Percentiles rank a stretch among this genome's conserved stretches.
Conservation (phyloP, 2,888 invertebrate genomes). For the Polymixis lichenea region DNA sequence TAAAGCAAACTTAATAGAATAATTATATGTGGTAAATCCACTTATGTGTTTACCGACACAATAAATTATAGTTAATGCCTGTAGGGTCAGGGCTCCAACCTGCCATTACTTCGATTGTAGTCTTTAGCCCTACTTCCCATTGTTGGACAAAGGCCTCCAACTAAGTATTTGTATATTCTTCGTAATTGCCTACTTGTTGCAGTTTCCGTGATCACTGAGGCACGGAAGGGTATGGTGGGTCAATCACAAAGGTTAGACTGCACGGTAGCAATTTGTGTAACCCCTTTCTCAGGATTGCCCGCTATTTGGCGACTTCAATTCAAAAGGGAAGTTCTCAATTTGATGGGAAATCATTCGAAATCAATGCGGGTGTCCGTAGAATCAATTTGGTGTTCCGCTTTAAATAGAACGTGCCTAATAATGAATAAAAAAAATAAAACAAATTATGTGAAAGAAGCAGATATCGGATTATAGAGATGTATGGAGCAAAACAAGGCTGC, state of each 20-base stretch:
- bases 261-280: constrained; percentile 17
- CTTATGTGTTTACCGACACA: constrained; percentile 32
- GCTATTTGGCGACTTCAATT: constrained; percentile 2
- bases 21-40: constrained; percentile 37
- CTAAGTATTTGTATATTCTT: constrained; percentile 39
- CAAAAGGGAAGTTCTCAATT: constrained; percentile 36
- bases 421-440: background rate
- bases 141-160: constrained; percentile 50
- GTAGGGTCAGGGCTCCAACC: constrained; percentile 58
- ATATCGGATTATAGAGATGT: background rate
- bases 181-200: constrained; percentile 53
- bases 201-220: constrained; percentile 31
- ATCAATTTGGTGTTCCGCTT: background rate
- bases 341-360: constrained; percentile 1
- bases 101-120: constrained; percentile 54
- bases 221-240: constrained; percentile 25
- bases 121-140: constrained; percentile 53
- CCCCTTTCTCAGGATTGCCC: constrained; percentile 24
- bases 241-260: constrained; percentile 25
- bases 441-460: background rate
- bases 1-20: constrained; percentile 36
- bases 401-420: too few species aligned
- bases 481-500: background rate
- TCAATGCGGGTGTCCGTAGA: constrained; percentile 32
- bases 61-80: constrained; percentile 49